phyloP scores from a whole-genome alignment of 2,113 vertebrate genomes.

The Lepisosteus osseus region DNA sequence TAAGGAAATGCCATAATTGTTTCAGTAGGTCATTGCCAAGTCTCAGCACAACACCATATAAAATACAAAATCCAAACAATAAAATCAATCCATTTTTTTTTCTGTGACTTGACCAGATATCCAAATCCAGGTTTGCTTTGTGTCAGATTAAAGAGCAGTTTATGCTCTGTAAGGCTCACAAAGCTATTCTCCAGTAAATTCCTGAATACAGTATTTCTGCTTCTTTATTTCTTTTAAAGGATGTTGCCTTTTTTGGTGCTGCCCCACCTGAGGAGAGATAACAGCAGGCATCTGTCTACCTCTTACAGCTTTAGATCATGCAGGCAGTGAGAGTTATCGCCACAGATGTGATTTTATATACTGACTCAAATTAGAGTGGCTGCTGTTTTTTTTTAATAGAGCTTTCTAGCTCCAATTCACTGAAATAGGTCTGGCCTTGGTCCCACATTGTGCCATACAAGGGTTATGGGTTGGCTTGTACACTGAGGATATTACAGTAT shows the following conservation, averaged over 20 bases:
- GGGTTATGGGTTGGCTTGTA: background rate
- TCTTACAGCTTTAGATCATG: conserved; percentile 30
- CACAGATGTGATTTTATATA: background rate
- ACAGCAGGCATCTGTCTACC: conserved; percentile 37
- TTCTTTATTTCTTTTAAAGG: background rate
- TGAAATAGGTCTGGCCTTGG: background rate
- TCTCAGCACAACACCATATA: too few species aligned
- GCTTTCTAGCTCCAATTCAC: too few species aligned
- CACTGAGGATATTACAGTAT: conserved; percentile 11
- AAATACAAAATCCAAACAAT: too few species aligned
- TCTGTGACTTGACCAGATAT: too few species aligned
- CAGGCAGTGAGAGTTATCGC: background rate
- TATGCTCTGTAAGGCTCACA: too few species aligned
- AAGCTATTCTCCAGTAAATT: too few species aligned
- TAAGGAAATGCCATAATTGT: too few species aligned
- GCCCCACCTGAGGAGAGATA: conserved; percentile 7
- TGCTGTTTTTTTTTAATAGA: background rate
- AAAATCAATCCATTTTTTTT: too few species aligned
- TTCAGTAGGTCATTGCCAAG: too few species aligned
- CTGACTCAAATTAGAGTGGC: background rate
- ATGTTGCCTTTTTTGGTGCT: too few species aligned
- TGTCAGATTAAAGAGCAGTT: too few species aligned
- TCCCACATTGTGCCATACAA: background rate
- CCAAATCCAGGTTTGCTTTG: too few species aligned
- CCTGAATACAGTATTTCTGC: conserved; percentile 34